Evolutionary conservation across 2,888 invertebrate species (phyloP), one percentile per base, ranked within the genome.

Genomic region (Acanthoscelides obtectus): DNA sequence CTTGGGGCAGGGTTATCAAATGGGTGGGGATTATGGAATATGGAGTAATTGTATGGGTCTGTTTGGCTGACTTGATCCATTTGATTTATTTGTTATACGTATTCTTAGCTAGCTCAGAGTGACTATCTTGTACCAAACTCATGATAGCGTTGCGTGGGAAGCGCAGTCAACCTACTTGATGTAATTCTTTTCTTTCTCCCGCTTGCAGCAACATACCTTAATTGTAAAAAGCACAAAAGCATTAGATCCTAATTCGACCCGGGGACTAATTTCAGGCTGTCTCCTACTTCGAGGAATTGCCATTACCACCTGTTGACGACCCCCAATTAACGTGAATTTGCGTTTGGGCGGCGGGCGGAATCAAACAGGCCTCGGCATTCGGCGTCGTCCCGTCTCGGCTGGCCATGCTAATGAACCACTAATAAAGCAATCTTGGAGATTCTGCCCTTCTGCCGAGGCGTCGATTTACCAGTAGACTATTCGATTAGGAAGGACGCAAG

Each of bases 381-480:
- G 45, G 45, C 12, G 45, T 6, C 45, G 6, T 45, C 45, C 45
- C 45, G 45, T 45, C 45, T 45, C 12, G 45, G 45, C 12, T 45
- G 45, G 22, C 22, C 20, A 67, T 67, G 67, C 22, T 20, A 67
- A 67, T 67, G 67, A 67, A 67, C 66, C 67, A 22, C 22, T 67
- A 67, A 67, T 67, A 20, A 67, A 67, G 19, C 22, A 22, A 67
- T 67, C 65, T 64, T 64, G n/a, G 20, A 20, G 65, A 3, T n/a
- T n/a, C 45, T 45, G 45, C 45, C 25, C 25, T n/a, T n/a, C 25
- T 8, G 25, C 25, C 25, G 25, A 8, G 25, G 8, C 25, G 25
- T 5, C 25, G 25, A 25, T 25, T 25, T n/a, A 3, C 25, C 25
- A 45, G 45, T 12, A 6, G 17, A 45, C 45, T n/a, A n/a, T n/a